Percentiles rank a stretch among this genome's conserved stretches.
These are phyloP conservation scores for Tragopan temminckii DNA, from an alignment of 2,797 vertebrate genomes.

Conservation along the genomic window DNA sequence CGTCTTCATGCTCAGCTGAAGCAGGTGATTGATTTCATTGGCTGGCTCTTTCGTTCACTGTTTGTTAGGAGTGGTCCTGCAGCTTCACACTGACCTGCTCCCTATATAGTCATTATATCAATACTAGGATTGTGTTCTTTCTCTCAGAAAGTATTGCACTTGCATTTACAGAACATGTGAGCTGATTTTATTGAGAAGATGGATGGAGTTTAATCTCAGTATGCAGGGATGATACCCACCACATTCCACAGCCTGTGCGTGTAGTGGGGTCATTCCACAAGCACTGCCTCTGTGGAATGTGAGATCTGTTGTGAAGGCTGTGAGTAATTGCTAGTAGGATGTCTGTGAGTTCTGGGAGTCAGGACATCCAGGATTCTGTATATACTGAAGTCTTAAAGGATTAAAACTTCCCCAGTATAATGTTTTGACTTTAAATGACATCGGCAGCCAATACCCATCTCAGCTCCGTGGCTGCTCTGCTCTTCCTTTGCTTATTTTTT, in stretches of 20 bases:
- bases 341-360: constrained; percentile 3
- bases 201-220: constrained; percentile 33
- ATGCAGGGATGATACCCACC: background rate
- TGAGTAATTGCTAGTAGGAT: background rate
- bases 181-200: background rate
- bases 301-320: background rate
- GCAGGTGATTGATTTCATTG: background rate
- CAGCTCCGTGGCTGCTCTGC: background rate
- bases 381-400: background rate
- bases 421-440: background rate
- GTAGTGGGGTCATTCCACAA: constrained; percentile 38
- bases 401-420: background rate
- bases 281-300: constrained; percentile 9
- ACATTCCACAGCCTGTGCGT: constrained; percentile 46
- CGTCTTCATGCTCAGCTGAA: background rate
- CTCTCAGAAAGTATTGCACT: background rate
- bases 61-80: background rate
- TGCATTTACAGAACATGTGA: background rate
- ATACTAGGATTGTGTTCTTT: background rate
- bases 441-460: accelerated
- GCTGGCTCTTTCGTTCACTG: background rate
- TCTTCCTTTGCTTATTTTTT: background rate
- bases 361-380: background rate
- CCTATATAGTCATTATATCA: background rate
- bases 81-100: background rate